Base-by-base conservation (phyloP, 2,113 vertebrate species). In the Ariopsis seemanni region DNA sequence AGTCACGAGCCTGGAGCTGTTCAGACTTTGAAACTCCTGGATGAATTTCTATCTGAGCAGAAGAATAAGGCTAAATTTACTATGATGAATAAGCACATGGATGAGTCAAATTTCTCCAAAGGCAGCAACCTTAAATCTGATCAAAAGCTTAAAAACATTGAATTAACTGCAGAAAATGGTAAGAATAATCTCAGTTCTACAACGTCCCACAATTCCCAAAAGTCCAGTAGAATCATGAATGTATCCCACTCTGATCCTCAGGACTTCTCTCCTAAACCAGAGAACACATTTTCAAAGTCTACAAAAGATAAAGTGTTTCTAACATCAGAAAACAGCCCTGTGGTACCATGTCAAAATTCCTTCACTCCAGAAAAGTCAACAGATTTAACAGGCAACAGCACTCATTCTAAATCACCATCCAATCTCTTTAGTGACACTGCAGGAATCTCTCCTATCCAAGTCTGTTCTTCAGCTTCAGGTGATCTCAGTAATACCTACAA, bases 101-200 rank as follows among this genome's bases (percentile, higher is more conserved):
- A 94, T 12, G 93, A 95, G 82, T 80, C 86, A 7, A 92, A 95
- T 90, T 92, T 88, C 55, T 63, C n/a, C 27, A 92, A 90, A 89
- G 15, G 57, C 62, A 81, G 86, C 12, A 12, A 53, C 53, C 50
- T 7, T 89, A 89, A 62, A 57, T 82, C 79, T 42, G 48, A 7
- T 27, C 78, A 89, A 0, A 69, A 83, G 85, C 5, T 1, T 25
- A 53, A 74, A 89, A 67, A 69, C 58, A 57, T 34, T 30, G 14
- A 69, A 18, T 10, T 53, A 71, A 18, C 58, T 7, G 55, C 83
- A 79, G 79, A 78, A 57, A 80, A 80, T 62, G 62, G 69, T 57
- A 84, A 34, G 53, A 48, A 81, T 57, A 12, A 83, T 72, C 50
- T 84, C 57, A 48, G 27, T 52, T 20, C 69, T 34, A 18, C 74